Conservation (phyloP, 2,113 vertebrate species). For the Phylloscopus trochiloides region DNA sequence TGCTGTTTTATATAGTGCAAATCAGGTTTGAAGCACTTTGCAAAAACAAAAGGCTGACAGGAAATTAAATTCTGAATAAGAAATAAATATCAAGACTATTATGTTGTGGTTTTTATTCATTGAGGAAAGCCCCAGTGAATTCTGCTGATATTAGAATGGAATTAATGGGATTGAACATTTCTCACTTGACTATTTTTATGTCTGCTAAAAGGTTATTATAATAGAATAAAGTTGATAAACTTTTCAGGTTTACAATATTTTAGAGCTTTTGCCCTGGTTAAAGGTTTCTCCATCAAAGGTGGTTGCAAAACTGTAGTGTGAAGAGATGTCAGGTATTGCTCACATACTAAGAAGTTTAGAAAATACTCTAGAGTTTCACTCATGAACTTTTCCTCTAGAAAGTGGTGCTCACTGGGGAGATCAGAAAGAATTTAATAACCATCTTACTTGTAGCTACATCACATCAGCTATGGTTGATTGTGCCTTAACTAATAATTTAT, state of each 20-base stretch:
- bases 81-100: not conserved
- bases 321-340: not conserved
- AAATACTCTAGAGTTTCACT: not conserved
- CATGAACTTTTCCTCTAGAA: not conserved
- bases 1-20: not conserved
- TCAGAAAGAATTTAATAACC: not conserved
- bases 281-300: not conserved
- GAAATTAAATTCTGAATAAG: slow-evolving; percentile 8
- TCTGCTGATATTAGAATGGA: not conserved
- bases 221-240: not conserved
- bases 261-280: not conserved
- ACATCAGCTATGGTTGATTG: not conserved
- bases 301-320: not conserved
- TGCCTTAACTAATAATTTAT: not conserved
- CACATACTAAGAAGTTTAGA: not conserved
- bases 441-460: not conserved
- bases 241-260: not conserved
- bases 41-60: not conserved
- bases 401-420: not conserved
- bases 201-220: not conserved
- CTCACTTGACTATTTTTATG: not conserved
- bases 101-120: not conserved
- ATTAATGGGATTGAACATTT: not conserved
- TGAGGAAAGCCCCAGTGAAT: not conserved
- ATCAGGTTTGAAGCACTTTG: not conserved